These are phyloP conservation scores for Microtus agrestis DNA, from an alignment of 2,797 vertebrate species.

Conservation along the genomic window DNA sequence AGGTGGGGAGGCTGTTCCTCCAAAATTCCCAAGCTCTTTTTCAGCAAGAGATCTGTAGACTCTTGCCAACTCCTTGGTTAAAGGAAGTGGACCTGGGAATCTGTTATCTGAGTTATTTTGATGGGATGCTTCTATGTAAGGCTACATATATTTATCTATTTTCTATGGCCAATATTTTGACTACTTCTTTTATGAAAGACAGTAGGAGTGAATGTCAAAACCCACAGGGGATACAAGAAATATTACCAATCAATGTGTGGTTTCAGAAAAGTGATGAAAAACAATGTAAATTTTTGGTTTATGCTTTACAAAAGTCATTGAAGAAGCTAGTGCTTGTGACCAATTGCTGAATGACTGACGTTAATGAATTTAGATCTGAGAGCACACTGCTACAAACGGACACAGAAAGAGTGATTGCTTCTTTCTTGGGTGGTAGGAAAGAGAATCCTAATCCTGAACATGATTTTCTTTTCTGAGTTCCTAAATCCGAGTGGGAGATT, in stretches of 20 bases:
- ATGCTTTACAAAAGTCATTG: background rate
- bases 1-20: background rate
- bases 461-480: background rate
- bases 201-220: constrained; percentile 54
- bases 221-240: constrained; percentile 58
- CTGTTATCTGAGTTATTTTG: background rate
- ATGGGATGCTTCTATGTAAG: constrained; percentile 15
- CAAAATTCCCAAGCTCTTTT: background rate
- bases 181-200: constrained; percentile 71
- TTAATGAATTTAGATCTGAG: background rate
- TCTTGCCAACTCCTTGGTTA: constrained; percentile 45
- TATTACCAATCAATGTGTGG: constrained; percentile 21
- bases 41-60: background rate
- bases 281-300: background rate
- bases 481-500: background rate
- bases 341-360: fast-evolving
- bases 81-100: constrained; percentile 22
- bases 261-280: constrained; percentile 57
- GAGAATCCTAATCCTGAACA: background rate
- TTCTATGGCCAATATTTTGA: constrained; percentile 71
- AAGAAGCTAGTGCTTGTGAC: background rate
- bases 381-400: background rate
- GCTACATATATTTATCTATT: constrained; percentile 57
- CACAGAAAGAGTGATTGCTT: background rate
- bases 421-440: background rate